Evolutionary conservation across 64 coral and sea anemone species (phyloP), one percentile per base, ranked within the genome.

Genomic region (Actinia tenebrosa): DNA sequence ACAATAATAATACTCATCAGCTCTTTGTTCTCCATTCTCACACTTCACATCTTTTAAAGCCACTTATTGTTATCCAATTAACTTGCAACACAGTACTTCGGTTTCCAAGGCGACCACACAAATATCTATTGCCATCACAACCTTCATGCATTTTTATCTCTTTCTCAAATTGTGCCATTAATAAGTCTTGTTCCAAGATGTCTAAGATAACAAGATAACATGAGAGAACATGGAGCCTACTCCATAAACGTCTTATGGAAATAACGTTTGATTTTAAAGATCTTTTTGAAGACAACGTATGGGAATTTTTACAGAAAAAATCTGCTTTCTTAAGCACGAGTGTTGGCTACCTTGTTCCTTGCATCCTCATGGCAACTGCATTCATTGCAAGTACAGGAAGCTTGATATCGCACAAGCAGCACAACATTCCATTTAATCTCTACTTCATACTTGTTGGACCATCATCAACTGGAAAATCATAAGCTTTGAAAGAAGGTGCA

Each of bases 171-270:
- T 37, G 30, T 37, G 30, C 60, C 60, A 52, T 80, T 26, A 80
- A 80, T 19, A 80, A 45, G 78, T 80, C 78, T 80, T 80, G 6
- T 78, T 81, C 88, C 14, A 83, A 89, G 17, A 45, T 89, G 43
- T 83, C 56, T 5, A 83, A 89, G 63, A 44, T 89, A 19, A 69
- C 59, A 2, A 83, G 79, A 71, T 27, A 89, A 30, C 42, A 89
- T 19, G 79, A 89, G 82, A 89, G 63, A 84, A 84, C 88, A 43
- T 89, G 88, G 88, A 80, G 88, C 77, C 72, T 44, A 16, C 78
- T 89, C 18, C 88, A 89, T 45, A 79, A 79, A 56, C 77, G 87
- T 14, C 87, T 89, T 30, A 89, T 89, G 56, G 59, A 78, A 42
- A 78, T 89, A 30, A 44, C 22, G 23, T 89, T 89, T 69, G 45